These are phyloP conservation scores for Tenthredo scrophulariae DNA, from an alignment of 2,888 invertebrate species.

Conservation along the genomic window DNA sequence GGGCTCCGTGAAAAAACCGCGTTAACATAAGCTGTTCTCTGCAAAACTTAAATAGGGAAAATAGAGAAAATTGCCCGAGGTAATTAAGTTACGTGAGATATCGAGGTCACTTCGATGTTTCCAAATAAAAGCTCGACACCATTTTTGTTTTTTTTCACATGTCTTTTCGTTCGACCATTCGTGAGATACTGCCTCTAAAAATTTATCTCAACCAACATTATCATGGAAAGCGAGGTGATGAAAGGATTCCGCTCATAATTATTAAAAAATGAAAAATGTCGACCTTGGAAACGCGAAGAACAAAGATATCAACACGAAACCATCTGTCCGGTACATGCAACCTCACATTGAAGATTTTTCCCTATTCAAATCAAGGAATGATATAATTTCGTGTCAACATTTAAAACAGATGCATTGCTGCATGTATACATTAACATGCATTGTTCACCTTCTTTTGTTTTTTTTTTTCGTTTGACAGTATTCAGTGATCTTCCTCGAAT, in stretches of 20 bases:
- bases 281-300: not conserved
- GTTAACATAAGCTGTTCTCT: not conserved
- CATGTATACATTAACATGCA: not conserved
- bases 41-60: not conserved
- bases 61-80: not conserved
- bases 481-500: not conserved
- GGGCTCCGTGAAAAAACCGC: not conserved
- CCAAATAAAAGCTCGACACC: not conserved
- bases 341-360: not conserved
- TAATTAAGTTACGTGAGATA: conserved; percentile 7
- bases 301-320: not conserved
- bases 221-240: not conserved
- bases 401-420: not conserved
- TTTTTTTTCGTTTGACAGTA: not conserved
- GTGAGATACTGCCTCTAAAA: not conserved
- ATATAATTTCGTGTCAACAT: not conserved
- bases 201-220: not conserved
- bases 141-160: not conserved
- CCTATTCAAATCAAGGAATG: not conserved
- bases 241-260: too few species aligned
- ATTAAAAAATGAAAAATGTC: not conserved
- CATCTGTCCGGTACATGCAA: not conserved
- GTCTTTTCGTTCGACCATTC: not conserved
- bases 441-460: not conserved
- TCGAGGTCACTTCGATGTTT: not conserved